Percentiles rank a stretch among this genome's conserved stretches.
Evolutionary conservation across 2,888 invertebrate genomes (phyloP).

Genomic region (Auanema sp.): DNA sequence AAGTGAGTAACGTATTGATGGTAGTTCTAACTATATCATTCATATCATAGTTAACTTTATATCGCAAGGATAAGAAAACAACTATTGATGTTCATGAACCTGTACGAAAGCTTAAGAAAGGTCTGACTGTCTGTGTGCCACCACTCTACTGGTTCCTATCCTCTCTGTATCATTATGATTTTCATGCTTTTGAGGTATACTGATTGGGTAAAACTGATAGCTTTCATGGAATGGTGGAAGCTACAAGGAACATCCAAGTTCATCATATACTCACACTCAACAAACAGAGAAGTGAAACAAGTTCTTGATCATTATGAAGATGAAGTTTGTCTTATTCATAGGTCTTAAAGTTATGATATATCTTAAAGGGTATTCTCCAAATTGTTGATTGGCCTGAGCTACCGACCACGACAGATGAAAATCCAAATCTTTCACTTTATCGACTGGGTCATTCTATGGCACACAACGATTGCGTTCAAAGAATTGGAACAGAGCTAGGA

Average conservation of each 20-base stretch:
- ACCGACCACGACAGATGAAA: constrained; percentile 11
- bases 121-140: constrained; percentile 42
- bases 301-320: constrained; percentile 32
- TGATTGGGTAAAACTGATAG: constrained; percentile 33
- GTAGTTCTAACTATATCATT: too few species aligned
- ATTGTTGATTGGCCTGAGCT: constrained; percentile 25
- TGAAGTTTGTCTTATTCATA: constrained; percentile 11
- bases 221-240: constrained; percentile 46
- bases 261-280: constrained; percentile 42
- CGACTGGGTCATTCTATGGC: constrained; percentile 45
- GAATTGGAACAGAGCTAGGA: constrained; percentile 28
- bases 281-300: constrained; percentile 21
- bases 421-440: constrained; percentile 37
- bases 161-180: too few species aligned
- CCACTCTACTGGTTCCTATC: constrained; percentile 34
- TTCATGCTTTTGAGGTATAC: constrained; percentile 25
- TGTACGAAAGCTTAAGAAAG: constrained; percentile 1
- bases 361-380: constrained; percentile 18
- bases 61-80: too few species aligned
- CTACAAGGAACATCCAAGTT: constrained; percentile 36
- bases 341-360: background rate
- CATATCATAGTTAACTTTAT: too few species aligned
- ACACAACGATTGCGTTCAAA: constrained; percentile 41
- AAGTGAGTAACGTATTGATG: background rate
- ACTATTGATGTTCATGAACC: too few species aligned